Evolutionary conservation across 1,140 invertebrate species (phyloP).

Genomic region (Cotesia chilonis): DNA sequence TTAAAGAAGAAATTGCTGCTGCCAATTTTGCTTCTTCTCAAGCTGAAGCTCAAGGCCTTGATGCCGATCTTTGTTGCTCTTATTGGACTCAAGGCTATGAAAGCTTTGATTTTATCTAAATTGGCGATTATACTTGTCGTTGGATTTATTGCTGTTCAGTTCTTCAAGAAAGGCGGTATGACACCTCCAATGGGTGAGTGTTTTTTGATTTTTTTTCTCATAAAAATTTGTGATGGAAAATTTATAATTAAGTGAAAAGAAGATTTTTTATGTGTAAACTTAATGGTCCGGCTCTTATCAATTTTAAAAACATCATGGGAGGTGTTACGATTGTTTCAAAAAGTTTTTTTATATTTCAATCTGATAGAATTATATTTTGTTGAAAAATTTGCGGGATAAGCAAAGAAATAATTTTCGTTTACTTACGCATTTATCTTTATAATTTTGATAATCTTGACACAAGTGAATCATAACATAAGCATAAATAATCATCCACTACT

Average conservation of each 20-base stretch:
- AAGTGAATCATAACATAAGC: no score
- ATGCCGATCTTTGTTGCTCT: conserved; percentile 83
- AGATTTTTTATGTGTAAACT: not conserved
- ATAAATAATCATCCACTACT: no score
- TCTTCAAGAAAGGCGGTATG: conserved; percentile 73
- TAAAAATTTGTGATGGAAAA: not conserved
- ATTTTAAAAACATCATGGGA: not conserved
- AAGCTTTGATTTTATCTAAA: conserved; percentile 84
- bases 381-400: no score
- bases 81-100: conserved; percentile 81
- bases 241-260: no score
- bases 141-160: conserved; percentile 80
- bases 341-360: no score
- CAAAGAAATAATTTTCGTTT: no score
- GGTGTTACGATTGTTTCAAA: no score
- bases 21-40: conserved; percentile 79
- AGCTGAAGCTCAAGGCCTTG: conserved; percentile 83
- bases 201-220: conserved; percentile 10
- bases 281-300: conserved; percentile 5
- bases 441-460: no score
- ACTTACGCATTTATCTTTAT: no score
- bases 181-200: conserved; percentile 59
- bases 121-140: conserved; percentile 80
- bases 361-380: no score
- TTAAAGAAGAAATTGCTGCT: conserved; percentile 84